Evolutionary conservation across 1,140 invertebrate species (phyloP).

Genomic region (Ladona fulva): DNA sequence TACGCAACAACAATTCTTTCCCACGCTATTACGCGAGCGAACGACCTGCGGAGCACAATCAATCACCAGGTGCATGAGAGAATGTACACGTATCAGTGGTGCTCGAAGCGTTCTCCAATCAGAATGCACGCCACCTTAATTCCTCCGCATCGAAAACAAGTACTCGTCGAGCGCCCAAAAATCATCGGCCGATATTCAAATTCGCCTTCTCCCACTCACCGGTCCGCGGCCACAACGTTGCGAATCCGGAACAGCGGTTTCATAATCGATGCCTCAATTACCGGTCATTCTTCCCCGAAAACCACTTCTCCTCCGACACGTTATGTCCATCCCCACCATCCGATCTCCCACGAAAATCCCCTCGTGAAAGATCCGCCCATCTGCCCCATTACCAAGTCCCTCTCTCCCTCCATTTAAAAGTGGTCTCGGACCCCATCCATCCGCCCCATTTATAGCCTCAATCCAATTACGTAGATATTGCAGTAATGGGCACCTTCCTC

Average conservation of each 20-base stretch:
- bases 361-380: neutral
- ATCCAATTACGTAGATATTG: constrained; percentile 7
- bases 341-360: neutral
- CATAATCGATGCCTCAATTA: neutral
- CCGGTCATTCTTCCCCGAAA: neutral
- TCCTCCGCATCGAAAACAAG: no score
- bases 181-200: no score
- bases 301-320: neutral
- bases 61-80: no score
- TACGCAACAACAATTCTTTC: no score
- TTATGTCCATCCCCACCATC: neutral
- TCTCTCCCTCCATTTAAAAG: neutral
- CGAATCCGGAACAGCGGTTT: neutral
- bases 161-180: no score
- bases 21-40: no score
- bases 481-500: constrained; percentile 2
- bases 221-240: no score
- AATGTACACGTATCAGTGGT: no score
- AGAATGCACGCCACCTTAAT: no score
- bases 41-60: no score
- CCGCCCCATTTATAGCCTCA: constrained; percentile 7
- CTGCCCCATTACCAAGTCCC: neutral
- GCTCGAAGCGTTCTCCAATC: no score
- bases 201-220: no score
- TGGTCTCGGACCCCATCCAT: neutral